A percentile compares a stretch with the other conserved stretches of the same genome.
Evolutionary conservation across 2,888 invertebrate genomes (phyloP).

Genomic region (Plutella xylostella): DNA sequence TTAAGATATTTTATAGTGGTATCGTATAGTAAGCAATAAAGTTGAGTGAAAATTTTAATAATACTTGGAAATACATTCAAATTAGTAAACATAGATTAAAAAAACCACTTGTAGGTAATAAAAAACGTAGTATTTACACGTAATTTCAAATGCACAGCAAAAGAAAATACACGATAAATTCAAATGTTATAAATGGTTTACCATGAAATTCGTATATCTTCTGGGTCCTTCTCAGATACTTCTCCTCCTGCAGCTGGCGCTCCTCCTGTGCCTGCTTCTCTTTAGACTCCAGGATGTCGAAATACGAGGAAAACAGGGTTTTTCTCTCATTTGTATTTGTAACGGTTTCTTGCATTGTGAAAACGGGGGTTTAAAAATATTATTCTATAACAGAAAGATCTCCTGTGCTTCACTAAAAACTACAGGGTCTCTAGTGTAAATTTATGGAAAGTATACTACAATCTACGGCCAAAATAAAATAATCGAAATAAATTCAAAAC

Average conservation of each 20-base stretch:
- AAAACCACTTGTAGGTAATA: no score
- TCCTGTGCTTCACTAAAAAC: no score
- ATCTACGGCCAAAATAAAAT: constrained; percentile 24
- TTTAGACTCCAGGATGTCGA: constrained; percentile 50
- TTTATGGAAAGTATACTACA: no score
- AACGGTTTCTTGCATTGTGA: constrained; percentile 63
- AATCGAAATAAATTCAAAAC: constrained; percentile 39
- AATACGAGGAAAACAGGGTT: constrained; percentile 54
- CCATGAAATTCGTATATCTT: constrained; percentile 61
- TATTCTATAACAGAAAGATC: no score
- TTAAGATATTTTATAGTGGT: no score
- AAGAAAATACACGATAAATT: neutral
- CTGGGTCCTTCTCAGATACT: constrained; percentile 52
- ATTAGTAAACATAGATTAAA: no score
- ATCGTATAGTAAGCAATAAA: no score
- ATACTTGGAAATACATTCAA: no score
- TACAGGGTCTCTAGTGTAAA: no score
- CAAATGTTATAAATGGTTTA: constrained; percentile 21
- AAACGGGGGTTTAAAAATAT: neutral
- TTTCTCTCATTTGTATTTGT: constrained; percentile 51
- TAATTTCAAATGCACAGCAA: no score
- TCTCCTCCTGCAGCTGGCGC: constrained; percentile 53
- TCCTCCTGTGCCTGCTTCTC: constrained; percentile 48
- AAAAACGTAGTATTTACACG: no score
- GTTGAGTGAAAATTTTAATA: no score